A percentile compares a stretch with the other conserved stretches of the same genome.
Conservation (phyloP, 1,140 invertebrate genomes). For the Pogonomyrmex californicus region DNA sequence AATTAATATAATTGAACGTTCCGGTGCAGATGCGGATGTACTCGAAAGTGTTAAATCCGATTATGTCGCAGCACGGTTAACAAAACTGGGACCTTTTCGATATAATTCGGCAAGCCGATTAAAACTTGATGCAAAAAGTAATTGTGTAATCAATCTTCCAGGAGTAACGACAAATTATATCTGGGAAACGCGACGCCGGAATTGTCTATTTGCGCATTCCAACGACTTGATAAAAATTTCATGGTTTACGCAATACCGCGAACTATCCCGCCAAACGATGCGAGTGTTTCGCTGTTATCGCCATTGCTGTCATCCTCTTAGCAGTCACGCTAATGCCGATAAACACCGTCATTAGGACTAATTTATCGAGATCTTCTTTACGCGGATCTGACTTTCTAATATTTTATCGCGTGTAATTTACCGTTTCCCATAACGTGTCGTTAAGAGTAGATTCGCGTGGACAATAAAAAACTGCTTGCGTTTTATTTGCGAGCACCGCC, state of each 20-base stretch:
- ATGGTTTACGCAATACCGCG: not conserved
- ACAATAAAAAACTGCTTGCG: not conserved
- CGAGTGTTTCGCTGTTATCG: not conserved
- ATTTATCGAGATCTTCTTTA: slow-evolving; percentile 45
- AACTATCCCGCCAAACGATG: not conserved
- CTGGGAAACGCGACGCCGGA: slow-evolving; percentile 24
- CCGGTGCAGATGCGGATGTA: slow-evolving; percentile 4
- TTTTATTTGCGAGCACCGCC: not conserved
- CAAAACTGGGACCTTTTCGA: slow-evolving; percentile 39
- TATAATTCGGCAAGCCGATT: slow-evolving; percentile 51
- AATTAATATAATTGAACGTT: slow-evolving; percentile 51
- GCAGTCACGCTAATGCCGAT: slow-evolving; percentile 4
- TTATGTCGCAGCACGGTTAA: slow-evolving; percentile 37
- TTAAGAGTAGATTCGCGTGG: slow-evolving; percentile 29
- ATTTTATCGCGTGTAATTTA: slow-evolving; percentile 14
- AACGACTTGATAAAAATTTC: slow-evolving; percentile 21
- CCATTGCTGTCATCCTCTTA: not conserved
- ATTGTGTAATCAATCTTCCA: slow-evolving; percentile 13
- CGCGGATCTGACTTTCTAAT: slow-evolving; percentile 45
- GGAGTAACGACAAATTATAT: slow-evolving; percentile 30
- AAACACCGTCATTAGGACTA: slow-evolving; percentile 43
- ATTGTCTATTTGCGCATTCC: slow-evolving; percentile 18
- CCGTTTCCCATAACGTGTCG: slow-evolving; percentile 9
- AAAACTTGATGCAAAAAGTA: slow-evolving; percentile 40
- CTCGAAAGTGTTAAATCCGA: slow-evolving; percentile 52